These are phyloP conservation scores for Macrostomum cliftonense DNA, from an alignment of 2,888 invertebrate genomes.

Conservation along the genomic window DNA sequence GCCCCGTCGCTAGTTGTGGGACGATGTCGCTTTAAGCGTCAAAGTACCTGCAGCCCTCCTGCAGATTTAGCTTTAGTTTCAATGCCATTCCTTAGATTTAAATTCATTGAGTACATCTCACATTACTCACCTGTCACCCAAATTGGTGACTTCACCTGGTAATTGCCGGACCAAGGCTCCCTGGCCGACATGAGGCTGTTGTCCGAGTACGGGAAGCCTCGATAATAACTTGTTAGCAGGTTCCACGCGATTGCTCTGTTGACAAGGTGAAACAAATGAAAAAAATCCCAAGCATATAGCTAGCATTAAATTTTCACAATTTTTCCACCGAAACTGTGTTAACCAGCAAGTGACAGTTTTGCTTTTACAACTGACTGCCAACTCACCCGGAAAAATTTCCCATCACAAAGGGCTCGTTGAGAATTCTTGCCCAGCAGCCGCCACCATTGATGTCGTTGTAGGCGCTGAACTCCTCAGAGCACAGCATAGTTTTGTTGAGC, in stretches of 20 bases:
- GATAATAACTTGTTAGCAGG: constrained; percentile 32
- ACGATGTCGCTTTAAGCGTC: too few relatives aligned
- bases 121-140: constrained; percentile 23
- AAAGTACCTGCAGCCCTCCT: too few relatives aligned
- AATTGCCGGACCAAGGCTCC: constrained; percentile 34
- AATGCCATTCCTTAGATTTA: too few relatives aligned
- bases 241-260: constrained; percentile 35
- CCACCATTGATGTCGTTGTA: constrained; percentile 30
- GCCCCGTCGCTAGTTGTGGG: too few relatives aligned
- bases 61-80: too few relatives aligned
- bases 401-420: constrained; percentile 20
- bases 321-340: too few relatives aligned
- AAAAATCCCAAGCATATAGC: too few relatives aligned
- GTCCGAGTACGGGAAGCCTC: constrained; percentile 22
- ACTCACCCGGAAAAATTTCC: constrained; percentile 18
- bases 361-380: too few relatives aligned
- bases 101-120: too few relatives aligned
- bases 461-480: constrained; percentile 37
- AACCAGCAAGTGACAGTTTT: too few relatives aligned
- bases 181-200: constrained; percentile 34
- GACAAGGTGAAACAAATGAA: too few relatives aligned
- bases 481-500: constrained; percentile 31
- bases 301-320: too few relatives aligned
- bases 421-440: constrained; percentile 38
- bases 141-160: constrained; percentile 28